Conservation (phyloP, 2,888 invertebrate species). For the Lordiphosa fenestrarum region DNA sequence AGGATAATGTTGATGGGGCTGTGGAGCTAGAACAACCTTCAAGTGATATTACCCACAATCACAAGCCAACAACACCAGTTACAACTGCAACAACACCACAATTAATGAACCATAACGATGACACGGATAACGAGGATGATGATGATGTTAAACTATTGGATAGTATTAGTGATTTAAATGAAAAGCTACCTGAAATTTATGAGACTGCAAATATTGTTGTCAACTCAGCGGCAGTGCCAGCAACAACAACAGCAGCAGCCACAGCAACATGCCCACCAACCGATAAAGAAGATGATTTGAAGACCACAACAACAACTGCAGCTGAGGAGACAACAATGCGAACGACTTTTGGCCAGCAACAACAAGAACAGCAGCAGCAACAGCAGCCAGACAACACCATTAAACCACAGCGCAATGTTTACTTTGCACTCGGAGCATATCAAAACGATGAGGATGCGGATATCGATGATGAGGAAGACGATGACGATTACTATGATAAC, state of each 20-base stretch:
- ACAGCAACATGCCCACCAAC: constrained; percentile 72
- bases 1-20: constrained; percentile 62
- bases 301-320: constrained; percentile 41
- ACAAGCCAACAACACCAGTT: constrained; percentile 60
- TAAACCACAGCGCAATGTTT: constrained; percentile 62
- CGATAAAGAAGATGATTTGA: constrained; percentile 44
- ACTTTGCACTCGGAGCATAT: constrained; percentile 65
- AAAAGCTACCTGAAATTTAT: constrained; percentile 80
- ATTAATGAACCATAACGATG: constrained; percentile 15
- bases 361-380: constrained; percentile 26
- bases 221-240: constrained; percentile 67
- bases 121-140: constrained; percentile 42
- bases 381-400: constrained; percentile 32
- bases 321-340: constrained; percentile 71
- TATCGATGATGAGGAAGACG: constrained; percentile 52
- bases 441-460: constrained; percentile 66
- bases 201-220: constrained; percentile 79
- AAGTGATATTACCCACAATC: constrained; percentile 74
- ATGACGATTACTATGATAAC: constrained; percentile 47
- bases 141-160: constrained; percentile 73
- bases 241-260: constrained; percentile 39
- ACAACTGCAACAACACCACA: constrained; percentile 49
- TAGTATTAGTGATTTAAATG: constrained; percentile 80
- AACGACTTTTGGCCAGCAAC: constrained; percentile 73
- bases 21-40: constrained; percentile 52